Evolutionary conservation across 2,113 vertebrate species (phyloP), one percentile per base, ranked within the genome.

Genomic region (Geothlypis trichas): DNA sequence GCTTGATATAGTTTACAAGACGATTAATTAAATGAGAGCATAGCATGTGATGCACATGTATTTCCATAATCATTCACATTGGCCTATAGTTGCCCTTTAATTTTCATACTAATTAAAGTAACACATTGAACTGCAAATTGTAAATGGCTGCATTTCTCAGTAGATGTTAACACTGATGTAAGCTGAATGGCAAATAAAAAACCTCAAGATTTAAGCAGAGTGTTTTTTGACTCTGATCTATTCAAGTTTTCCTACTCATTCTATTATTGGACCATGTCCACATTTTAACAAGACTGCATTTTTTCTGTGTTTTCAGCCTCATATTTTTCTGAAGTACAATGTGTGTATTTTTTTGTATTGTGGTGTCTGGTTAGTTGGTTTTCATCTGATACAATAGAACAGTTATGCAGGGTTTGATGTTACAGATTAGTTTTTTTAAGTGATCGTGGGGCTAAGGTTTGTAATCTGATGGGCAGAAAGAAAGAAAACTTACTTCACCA

Each of bases 101-200:
- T 98, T 98, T 98, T 97, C 97, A 97, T 97, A 97, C 97, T 97
- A 98, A 98, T 98, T 98, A 98, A 98, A 98, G 96, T 97, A 97
- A 97, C 97, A 98, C 97, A 95, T 94, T 97, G 97, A 97, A 93
- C 96, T 92, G 97, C 95, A 94, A 96, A 98, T 97, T 93, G 94
- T 97, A 97, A 96, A 96, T 86, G 97, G 91, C 94, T 95, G 97
- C 66, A 42, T 94, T 97, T 98, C 97, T 97, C 97, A 94, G 66
- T 94, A 97, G 97, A 98, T 93, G 97, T 93, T 97, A 97, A 96
- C 87, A 84, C 92, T 94, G 96, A 96, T 97, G 96, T 89, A 97
- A 97, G 94, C 71, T 93, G 96, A 98, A 95, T 84, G 77, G 95
- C 6, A 28, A 92, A 86, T 96, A 96, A 97, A 97, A 97, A 97